Conservation (phyloP, 1,140 invertebrate genomes). For the Conopomorpha cramerella region DNA sequence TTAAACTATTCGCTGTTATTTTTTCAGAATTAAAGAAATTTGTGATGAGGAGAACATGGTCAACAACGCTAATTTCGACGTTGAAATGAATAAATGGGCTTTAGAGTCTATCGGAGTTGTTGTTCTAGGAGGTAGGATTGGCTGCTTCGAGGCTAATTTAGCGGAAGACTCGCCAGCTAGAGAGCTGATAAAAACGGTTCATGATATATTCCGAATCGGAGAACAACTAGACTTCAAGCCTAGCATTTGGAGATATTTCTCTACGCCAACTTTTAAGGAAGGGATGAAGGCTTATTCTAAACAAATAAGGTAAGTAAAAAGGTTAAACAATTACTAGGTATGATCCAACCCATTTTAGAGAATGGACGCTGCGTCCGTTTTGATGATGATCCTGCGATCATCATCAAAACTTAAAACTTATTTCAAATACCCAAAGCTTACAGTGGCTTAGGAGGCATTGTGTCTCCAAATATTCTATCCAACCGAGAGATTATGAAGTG, state of each 20-base stretch:
- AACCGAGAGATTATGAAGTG: too few relatives aligned
- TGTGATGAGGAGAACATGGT: slow-evolving; percentile 52
- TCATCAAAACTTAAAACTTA: too few relatives aligned
- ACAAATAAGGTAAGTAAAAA: slow-evolving; percentile 10
- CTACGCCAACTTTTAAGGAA: slow-evolving; percentile 58
- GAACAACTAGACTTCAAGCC: slow-evolving; percentile 63
- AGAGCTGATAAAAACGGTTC: slow-evolving; percentile 61
- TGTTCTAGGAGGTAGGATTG: slow-evolving; percentile 66
- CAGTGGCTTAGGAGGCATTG: too few relatives aligned
- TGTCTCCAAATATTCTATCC: too few relatives aligned
- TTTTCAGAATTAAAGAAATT: slow-evolving; percentile 45
- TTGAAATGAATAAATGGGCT: slow-evolving; percentile 65
- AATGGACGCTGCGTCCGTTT: too few relatives aligned
- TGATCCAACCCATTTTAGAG: too few relatives aligned
- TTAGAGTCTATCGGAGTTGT: slow-evolving; percentile 68
- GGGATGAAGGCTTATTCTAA: slow-evolving; percentile 34
- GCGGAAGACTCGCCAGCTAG: slow-evolving; percentile 45
- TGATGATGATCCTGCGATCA: too few relatives aligned
- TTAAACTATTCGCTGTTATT: too few relatives aligned
- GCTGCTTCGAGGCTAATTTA: slow-evolving; percentile 47
- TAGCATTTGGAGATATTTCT: slow-evolving; percentile 63
- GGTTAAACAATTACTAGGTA: too few relatives aligned
- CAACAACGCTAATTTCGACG: slow-evolving; percentile 56
- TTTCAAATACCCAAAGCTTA: too few relatives aligned
- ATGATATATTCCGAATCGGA: slow-evolving; percentile 61